Percentiles rank a stretch among this genome's conserved stretches.
Conservation (phyloP, 2,888 invertebrate genomes). For the Colostygia pectinataria region DNA sequence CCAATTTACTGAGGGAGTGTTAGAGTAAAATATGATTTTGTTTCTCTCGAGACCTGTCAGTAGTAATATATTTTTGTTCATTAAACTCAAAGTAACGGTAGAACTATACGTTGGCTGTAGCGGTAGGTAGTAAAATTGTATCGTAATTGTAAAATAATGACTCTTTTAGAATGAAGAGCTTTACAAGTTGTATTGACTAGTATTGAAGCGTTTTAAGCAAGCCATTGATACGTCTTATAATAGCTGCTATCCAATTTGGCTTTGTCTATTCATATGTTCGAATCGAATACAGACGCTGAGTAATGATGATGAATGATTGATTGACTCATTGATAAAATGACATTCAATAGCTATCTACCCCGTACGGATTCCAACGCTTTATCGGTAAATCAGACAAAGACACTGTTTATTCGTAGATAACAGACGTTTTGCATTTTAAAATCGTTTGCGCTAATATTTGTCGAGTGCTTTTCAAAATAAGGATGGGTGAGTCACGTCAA, state of each 20-base stretch:
- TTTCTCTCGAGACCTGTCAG: constrained; percentile 1
- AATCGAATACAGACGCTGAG: constrained; percentile 55
- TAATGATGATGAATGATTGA: constrained; percentile 66
- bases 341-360: constrained; percentile 54
- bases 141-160: constrained; percentile 4
- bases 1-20: constrained; percentile 12
- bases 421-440: constrained; percentile 12
- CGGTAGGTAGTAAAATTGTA: not conserved
- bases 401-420: constrained; percentile 14
- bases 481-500: constrained; percentile 7
- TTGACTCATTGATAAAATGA: constrained; percentile 66
- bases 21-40: constrained; percentile 1
- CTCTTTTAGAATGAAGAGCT: not conserved
- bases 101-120: not conserved
- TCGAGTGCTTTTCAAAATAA: constrained; percentile 1
- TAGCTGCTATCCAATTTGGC: constrained; percentile 36
- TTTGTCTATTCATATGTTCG: constrained; percentile 56
- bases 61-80: too few relatives aligned
- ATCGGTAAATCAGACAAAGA: constrained; percentile 20
- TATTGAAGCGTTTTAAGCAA: constrained; percentile 14
- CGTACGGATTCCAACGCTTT: constrained; percentile 21
- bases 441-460: constrained; percentile 10
- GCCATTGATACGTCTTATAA: constrained; percentile 29
- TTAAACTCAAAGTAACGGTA: too few relatives aligned
- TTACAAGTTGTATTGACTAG: constrained; percentile 7